phyloP scores from a whole-genome alignment of 35 echinoderm and acorn worm species.

The Acanthaster planci region DNA sequence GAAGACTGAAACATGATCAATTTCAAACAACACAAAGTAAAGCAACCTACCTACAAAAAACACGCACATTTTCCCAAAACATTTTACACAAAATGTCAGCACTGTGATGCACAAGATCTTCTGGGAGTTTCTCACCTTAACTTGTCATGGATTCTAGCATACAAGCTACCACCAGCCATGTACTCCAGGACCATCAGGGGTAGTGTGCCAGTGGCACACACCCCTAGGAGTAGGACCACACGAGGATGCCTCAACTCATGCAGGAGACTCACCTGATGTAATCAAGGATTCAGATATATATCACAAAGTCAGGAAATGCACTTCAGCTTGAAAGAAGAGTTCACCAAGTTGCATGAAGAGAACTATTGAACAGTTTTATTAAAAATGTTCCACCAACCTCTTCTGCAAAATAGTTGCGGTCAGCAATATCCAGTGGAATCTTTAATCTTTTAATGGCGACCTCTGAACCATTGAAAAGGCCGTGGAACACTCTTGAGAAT shows the following conservation, averaged over 20 bases:
- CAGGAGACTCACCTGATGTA: constrained; percentile 44
- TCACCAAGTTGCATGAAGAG: too few relatives aligned
- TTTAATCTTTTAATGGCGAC: constrained; percentile 66
- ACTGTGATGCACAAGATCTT: too few relatives aligned
- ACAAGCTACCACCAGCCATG: constrained; percentile 52
- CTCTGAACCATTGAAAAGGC: constrained; percentile 65
- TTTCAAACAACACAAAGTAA: too few relatives aligned
- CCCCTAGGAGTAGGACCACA: constrained; percentile 56
- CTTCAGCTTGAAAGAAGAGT: too few relatives aligned
- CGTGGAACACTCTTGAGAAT: constrained; percentile 58
- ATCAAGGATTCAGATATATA: not conserved
- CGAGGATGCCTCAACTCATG: constrained; percentile 54
- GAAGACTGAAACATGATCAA: too few relatives aligned
- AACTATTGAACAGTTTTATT: too few relatives aligned
- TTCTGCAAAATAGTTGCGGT: constrained; percentile 68
- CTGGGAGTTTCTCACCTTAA: not conserved
- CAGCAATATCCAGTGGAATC: constrained; percentile 23
- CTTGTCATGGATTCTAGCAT: constrained; percentile 46
- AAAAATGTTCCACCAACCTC: constrained; percentile 49
- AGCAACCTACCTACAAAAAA: too few relatives aligned
- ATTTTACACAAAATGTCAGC: too few relatives aligned
- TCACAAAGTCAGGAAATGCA: not conserved
- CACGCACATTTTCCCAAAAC: too few relatives aligned
- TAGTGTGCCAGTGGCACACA: constrained; percentile 51
- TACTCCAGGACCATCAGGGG: constrained; percentile 60